A percentile compares a stretch with the other conserved stretches of the same genome.
These are phyloP conservation scores for Kryptolebias ocellatus DNA, from an alignment of 2,797 vertebrate species.

Conservation along the genomic window DNA sequence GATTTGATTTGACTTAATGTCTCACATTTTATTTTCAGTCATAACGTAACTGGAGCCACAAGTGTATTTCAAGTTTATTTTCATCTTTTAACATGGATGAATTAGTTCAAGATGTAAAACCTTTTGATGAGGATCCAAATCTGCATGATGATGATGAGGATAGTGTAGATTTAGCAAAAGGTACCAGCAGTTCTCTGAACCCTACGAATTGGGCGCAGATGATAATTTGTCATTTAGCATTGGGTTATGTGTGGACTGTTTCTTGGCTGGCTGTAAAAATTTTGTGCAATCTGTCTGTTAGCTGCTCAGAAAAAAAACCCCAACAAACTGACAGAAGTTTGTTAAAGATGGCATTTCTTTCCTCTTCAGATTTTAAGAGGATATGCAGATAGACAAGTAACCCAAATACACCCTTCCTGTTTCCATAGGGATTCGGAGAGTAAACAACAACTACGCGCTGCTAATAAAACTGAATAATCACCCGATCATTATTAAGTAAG, in stretches of 20 bases:
- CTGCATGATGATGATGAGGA: too few species aligned
- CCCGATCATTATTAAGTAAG: background rate
- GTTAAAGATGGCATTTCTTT: background rate
- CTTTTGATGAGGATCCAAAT: background rate
- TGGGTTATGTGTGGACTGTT: slow-evolving; percentile 14
- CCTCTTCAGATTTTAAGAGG: slow-evolving; percentile 3
- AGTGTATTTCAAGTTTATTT: background rate
- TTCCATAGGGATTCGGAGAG: background rate
- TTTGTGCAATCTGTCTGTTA: slow-evolving; percentile 17
- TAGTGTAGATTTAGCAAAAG: background rate
- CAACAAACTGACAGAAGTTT: background rate
- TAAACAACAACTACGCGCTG: background rate
- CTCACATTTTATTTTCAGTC: background rate
- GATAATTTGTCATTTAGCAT: slow-evolving; percentile 15
- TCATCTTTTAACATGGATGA: background rate
- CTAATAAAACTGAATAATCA: background rate
- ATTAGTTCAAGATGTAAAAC: background rate
- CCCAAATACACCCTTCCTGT: background rate
- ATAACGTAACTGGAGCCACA: background rate
- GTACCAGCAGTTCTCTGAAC: slow-evolving; percentile 14
- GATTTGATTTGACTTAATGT: background rate
- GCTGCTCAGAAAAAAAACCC: background rate
- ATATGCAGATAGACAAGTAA: background rate
- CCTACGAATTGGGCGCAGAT: slow-evolving; percentile 6
- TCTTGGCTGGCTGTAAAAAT: slow-evolving; percentile 7